These are phyloP conservation scores for Drosophila sordidula DNA, from an alignment of 2,888 invertebrate species.

Conservation along the genomic window DNA sequence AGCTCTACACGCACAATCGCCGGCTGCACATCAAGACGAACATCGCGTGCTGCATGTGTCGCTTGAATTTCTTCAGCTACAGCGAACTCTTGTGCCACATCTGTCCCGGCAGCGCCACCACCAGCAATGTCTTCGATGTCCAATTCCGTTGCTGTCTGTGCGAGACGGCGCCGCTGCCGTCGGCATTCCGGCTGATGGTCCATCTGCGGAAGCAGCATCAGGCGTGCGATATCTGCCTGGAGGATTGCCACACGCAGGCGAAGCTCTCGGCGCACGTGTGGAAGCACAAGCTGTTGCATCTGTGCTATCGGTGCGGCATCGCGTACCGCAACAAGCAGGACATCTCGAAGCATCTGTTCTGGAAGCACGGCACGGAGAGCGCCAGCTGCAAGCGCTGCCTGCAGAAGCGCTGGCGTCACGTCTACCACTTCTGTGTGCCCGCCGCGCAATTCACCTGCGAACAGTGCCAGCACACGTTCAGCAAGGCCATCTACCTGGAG, in stretches of 20 bases:
- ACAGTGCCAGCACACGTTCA: constrained; percentile 91
- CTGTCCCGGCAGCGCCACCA: constrained; percentile 90
- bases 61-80: constrained; percentile 93
- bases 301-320: constrained; percentile 94
- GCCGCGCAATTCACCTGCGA: constrained; percentile 92
- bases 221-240: constrained; percentile 94
- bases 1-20: constrained; percentile 93
- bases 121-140: constrained; percentile 86
- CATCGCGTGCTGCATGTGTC: constrained; percentile 94
- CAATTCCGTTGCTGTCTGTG: constrained; percentile 94
- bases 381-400: constrained; percentile 93
- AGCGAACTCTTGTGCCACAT: constrained; percentile 94
- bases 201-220: constrained; percentile 93
- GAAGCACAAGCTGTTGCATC: constrained; percentile 95
- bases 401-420: constrained; percentile 96
- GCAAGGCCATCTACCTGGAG: constrained; percentile 91
- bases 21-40: constrained; percentile 94
- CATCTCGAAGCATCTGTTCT: constrained; percentile 95
- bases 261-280: constrained; percentile 94
- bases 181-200: constrained; percentile 94
- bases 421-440: constrained; percentile 95
- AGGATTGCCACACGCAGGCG: constrained; percentile 91
- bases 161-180: constrained; percentile 91
- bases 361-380: constrained; percentile 97
- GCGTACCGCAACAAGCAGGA: constrained; percentile 95